These are phyloP conservation scores for Cyaniris semiargus DNA, from an alignment of 2,888 invertebrate species.

Conservation along the genomic window DNA sequence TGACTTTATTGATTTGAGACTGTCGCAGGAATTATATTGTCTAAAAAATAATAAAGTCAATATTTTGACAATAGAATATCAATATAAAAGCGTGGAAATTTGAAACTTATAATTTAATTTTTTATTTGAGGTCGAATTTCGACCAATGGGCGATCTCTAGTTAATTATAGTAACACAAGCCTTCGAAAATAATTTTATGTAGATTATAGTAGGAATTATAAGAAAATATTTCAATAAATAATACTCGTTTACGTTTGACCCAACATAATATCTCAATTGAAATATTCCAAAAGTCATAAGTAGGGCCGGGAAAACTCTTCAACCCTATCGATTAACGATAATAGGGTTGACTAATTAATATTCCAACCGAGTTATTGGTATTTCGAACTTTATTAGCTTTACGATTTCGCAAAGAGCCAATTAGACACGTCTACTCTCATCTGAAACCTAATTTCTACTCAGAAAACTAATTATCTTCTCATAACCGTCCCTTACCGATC, in stretches of 20 bases:
- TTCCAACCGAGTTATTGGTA: constrained; percentile 12
- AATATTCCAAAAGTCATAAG: neutral
- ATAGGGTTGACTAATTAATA: constrained; percentile 10
- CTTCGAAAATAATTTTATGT: too few relatives aligned
- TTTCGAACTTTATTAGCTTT: constrained; percentile 11
- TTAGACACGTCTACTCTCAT: constrained; percentile 12
- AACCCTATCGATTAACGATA: neutral
- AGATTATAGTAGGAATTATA: too few relatives aligned
- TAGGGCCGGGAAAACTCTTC: neutral
- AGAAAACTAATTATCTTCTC: constrained; percentile 12
- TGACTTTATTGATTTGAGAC: too few relatives aligned
- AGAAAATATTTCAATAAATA: too few relatives aligned
- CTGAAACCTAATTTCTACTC: neutral
- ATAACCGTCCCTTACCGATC: constrained; percentile 4
- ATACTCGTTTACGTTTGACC: neutral
- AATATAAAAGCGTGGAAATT: too few relatives aligned
- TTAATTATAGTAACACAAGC: too few relatives aligned
- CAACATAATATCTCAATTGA: neutral
- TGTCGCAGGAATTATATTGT: too few relatives aligned
- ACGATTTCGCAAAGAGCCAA: constrained; percentile 9
- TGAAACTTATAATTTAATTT: too few relatives aligned
- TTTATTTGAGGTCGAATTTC: too few relatives aligned
- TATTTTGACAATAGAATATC: too few relatives aligned
- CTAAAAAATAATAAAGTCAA: too few relatives aligned
- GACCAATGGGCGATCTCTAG: too few relatives aligned